These are phyloP conservation scores for Phalanger gymnotis DNA, from an alignment of 2,797 vertebrate genomes.

Conservation along the genomic window DNA sequence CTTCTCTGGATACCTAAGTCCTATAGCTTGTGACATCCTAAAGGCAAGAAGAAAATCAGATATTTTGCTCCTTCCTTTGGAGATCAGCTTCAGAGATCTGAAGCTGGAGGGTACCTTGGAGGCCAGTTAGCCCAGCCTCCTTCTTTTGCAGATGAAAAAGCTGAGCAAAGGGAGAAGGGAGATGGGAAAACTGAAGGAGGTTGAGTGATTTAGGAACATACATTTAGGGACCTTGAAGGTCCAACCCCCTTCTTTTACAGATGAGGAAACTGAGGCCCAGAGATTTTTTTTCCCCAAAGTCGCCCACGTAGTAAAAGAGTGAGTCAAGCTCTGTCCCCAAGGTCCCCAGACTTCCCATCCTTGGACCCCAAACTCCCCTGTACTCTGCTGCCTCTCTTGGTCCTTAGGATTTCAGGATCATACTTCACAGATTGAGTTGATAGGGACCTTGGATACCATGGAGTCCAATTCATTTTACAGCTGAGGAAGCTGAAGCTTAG, in stretches of 20 bases:
- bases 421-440: not conserved
- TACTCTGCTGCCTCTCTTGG: not conserved
- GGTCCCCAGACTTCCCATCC: not conserved
- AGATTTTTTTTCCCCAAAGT: not conserved
- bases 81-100: not conserved
- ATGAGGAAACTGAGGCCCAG: not conserved
- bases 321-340: not conserved
- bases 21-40: not conserved
- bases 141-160: not conserved
- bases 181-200: not conserved
- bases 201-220: not conserved
- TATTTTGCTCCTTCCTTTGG: not conserved
- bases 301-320: not conserved
- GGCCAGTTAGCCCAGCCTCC: not conserved
- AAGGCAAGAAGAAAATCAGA: not conserved
- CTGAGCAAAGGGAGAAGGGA: not conserved
- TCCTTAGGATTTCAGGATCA: not conserved
- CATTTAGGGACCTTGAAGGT: not conserved
- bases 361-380: not conserved
- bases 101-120: not conserved
- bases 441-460: not conserved
- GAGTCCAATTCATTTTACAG: not conserved
- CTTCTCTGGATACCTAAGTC: not conserved
- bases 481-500: not conserved
- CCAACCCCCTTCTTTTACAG: not conserved